Percentiles rank a stretch among this genome's conserved stretches.
Conservation (phyloP, 2,797 vertebrate genomes). For the Acipenser transmontanus region DNA sequence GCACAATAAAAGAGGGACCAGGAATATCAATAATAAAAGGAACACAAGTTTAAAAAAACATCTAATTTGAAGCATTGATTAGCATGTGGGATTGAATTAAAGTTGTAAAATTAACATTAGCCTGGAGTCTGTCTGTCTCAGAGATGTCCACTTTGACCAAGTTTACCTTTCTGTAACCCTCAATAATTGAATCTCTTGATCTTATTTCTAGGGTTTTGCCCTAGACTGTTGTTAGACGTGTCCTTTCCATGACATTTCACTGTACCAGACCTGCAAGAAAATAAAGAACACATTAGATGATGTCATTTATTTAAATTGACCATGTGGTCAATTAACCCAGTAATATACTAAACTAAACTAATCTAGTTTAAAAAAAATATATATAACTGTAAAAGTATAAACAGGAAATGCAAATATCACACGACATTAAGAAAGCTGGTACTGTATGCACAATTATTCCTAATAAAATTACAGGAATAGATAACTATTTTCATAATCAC, state of each 20-base stretch:
- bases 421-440: not conserved
- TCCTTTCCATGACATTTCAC: not conserved
- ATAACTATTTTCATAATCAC: not conserved
- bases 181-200: too few relatives aligned
- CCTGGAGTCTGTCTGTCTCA: too few relatives aligned
- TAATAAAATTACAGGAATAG: not conserved
- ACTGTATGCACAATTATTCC: not conserved
- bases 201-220: too few relatives aligned
- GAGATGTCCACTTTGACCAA: too few relatives aligned
- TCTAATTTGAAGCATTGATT: too few relatives aligned
- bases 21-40: too few relatives aligned
- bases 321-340: not conserved
- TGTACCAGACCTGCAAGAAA: not conserved
- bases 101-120: too few relatives aligned
- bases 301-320: not conserved
- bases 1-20: too few relatives aligned
- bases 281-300: not conserved
- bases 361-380: too few relatives aligned
- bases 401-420: not conserved
- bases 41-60: too few relatives aligned
- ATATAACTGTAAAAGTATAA: not conserved
- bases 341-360: not conserved
- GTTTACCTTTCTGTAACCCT: too few relatives aligned
- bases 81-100: too few relatives aligned
- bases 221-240: not conserved